A percentile compares a stretch with the other conserved stretches of the same genome.
phyloP scores from a whole-genome alignment of 2,797 vertebrate species.

The Delichon dasypus region DNA sequence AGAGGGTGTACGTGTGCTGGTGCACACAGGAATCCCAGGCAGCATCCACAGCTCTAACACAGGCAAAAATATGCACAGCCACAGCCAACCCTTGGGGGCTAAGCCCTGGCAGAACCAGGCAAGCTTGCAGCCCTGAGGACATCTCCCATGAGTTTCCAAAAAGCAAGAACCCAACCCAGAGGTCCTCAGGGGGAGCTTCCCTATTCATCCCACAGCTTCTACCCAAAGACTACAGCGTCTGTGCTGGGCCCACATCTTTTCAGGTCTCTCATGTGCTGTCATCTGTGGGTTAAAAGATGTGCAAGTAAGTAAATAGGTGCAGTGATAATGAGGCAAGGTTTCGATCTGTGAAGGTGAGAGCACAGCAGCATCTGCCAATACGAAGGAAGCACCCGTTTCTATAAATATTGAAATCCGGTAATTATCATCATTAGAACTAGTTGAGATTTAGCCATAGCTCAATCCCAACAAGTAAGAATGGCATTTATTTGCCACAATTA shows the following conservation, averaged over 20 bases:
- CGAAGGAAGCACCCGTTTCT: slow-evolving; percentile 65
- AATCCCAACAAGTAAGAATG: slow-evolving; percentile 60
- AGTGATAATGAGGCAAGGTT: slow-evolving; percentile 34
- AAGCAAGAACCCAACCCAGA: not conserved
- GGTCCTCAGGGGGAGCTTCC: not conserved
- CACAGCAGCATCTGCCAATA: slow-evolving; percentile 42
- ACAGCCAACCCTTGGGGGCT: not conserved
- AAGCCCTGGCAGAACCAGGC: not conserved
- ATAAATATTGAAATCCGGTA: slow-evolving; percentile 74
- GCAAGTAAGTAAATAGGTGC: slow-evolving; percentile 54
- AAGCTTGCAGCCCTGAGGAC: not conserved
- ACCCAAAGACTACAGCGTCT: not conserved
- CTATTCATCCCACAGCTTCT: not conserved
- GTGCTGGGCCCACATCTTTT: fast-evolving
- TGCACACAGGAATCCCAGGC: not conserved
- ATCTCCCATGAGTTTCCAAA: not conserved
- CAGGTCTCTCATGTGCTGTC: not conserved
- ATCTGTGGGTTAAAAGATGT: slow-evolving; percentile 43
- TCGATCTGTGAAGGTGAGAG: slow-evolving; percentile 67
- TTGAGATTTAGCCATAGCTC: slow-evolving; percentile 62
- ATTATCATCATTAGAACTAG: slow-evolving; percentile 71
- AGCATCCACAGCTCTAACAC: not conserved
- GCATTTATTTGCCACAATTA: slow-evolving; percentile 61
- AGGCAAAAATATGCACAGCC: not conserved
- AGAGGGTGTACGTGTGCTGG: fast-evolving